A percentile compares a stretch with the other conserved stretches of the same genome.
phyloP scores from a whole-genome alignment of 2,888 invertebrate genomes.

The Cerastis leucographa region DNA sequence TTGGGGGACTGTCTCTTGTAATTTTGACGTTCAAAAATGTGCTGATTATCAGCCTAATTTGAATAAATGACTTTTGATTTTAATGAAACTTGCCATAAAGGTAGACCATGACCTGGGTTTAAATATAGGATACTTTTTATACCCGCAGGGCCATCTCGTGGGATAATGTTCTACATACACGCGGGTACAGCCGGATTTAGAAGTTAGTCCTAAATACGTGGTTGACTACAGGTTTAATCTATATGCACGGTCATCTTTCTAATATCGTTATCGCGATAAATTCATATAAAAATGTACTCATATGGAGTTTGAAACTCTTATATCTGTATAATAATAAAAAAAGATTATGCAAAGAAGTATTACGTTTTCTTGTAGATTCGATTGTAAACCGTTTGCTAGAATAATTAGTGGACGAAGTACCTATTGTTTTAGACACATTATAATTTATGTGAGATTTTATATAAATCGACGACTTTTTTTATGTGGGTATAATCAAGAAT shows the following conservation, averaged over 20 bases:
- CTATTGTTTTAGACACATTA: background rate
- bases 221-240: slow-evolving; percentile 7
- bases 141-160: background rate
- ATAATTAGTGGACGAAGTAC: background rate
- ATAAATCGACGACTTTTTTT: too few species aligned
- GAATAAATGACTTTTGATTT: too few species aligned
- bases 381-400: background rate
- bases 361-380: slow-evolving; percentile 2
- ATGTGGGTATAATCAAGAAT: background rate
- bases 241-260: slow-evolving; percentile 15
- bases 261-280: slow-evolving; percentile 22
- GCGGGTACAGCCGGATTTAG: background rate
- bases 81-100: background rate
- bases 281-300: background rate
- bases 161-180: background rate
- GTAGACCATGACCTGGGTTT: background rate
- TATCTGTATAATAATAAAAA: background rate
- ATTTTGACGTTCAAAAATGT: too few species aligned
- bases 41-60: too few species aligned
- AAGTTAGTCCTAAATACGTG: background rate
- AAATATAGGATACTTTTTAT: background rate
- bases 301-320: slow-evolving; percentile 5
- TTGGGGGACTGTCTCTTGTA: too few species aligned
- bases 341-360: slow-evolving; percentile 5
- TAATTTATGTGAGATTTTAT: slow-evolving; percentile 1